Base-by-base conservation (phyloP, 1,140 invertebrate species). In the honey bee (Apis mellifera) region DNA sequence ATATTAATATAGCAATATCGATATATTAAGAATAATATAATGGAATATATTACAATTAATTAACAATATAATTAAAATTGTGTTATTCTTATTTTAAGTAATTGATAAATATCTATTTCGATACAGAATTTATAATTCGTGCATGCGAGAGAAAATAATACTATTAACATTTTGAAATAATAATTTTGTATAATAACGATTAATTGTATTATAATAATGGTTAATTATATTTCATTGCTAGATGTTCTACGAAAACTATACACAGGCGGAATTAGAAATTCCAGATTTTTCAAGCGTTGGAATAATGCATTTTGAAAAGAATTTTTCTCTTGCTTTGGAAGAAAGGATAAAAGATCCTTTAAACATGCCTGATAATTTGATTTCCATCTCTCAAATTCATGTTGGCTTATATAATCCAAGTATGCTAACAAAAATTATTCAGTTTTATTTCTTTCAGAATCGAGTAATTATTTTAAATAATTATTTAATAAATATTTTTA, bases 331-430 rank as follows among this genome's bases (percentile, higher is more conserved):
- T 42, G 95, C 96, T 11, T 91, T 97, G 0, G 92, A 95, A 32
- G 89, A 93, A 5, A 92, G 96, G 64, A 81, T 96, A 1, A 93
- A 96, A 15, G 57, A 80, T 19, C 90, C 93, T 2, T 90, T 92
- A 78, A 90, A 92, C 0, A 86, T 91, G 12, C 76, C 82, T 9
- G 93, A 95, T 11, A 93, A 94, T 13, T 94, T 95, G 1, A 91
- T 97, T 55, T 84, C 94, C 1, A 92, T 93, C 17, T 95, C 96
- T 64, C 94, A 96, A 80, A 95, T 97, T 13, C 92, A 95, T 82
- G 93, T 97, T 9, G 96, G 95, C 92, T 90, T 97, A 54, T 97
- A 98, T 88, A 96, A 96, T 95, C 95, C 96, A 73, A 95, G 97
- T 97, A 86, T 66, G 82, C 89, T 52, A 55, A 42, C 32, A 42